Conservation (phyloP, 2,797 vertebrate genomes). For the Microctenopoma lineatum region DNA sequence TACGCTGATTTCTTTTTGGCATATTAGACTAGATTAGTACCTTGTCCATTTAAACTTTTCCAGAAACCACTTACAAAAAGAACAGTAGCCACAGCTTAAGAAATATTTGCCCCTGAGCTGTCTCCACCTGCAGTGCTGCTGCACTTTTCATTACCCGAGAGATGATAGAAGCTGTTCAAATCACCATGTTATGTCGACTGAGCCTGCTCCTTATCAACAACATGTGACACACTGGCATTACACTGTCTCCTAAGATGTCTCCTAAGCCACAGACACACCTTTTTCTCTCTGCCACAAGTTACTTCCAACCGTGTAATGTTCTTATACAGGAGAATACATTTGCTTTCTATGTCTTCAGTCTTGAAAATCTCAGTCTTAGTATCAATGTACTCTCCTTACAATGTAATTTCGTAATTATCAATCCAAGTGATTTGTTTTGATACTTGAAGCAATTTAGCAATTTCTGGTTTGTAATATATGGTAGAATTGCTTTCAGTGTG, state of each 20-base stretch:
- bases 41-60: not conserved
- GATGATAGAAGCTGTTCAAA: not conserved
- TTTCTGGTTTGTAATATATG: conserved; percentile 25
- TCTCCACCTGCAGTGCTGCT: not conserved
- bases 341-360: not conserved
- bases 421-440: not conserved
- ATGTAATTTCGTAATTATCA: not conserved
- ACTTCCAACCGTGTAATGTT: not conserved
- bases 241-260: not conserved
- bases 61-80: not conserved
- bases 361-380: not conserved
- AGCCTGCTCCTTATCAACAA: not conserved
- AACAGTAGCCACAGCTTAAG: not conserved
- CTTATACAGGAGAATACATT: not conserved
- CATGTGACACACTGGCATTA: not conserved
- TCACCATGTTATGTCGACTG: not conserved
- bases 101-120: not conserved
- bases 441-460: conserved; percentile 32
- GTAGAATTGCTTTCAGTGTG: conserved; percentile 44
- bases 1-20: not conserved
- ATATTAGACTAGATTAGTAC: not conserved
- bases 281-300: not conserved
- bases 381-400: not conserved
- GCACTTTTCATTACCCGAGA: not conserved
- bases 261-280: not conserved